These are phyloP conservation scores for Lacanobia wlatinum DNA, from an alignment of 2,888 invertebrate species.

Conservation along the genomic window DNA sequence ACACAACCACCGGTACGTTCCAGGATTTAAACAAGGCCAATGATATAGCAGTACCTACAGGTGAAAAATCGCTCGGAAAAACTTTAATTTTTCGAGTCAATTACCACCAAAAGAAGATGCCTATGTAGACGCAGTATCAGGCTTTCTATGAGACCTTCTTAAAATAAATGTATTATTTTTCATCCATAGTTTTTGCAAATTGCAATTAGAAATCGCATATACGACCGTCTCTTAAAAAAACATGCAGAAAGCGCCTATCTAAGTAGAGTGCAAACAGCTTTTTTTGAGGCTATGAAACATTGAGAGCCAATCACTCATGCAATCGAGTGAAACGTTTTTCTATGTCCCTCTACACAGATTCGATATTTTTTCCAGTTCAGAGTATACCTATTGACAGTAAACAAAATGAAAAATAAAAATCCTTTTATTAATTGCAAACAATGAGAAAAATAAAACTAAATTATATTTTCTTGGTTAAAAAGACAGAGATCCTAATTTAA, in stretches of 20 bases:
- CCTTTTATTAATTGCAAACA: no score
- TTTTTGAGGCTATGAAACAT: neutral
- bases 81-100: no score
- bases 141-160: neutral
- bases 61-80: no score
- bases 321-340: constrained; percentile 2
- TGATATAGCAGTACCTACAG: no score
- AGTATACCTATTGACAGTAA: no score
- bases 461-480: no score
- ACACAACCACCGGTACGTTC: no score
- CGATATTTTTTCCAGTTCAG: neutral
- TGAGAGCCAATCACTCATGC: constrained; percentile 1
- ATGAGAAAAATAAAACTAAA: no score
- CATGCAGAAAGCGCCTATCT: neutral
- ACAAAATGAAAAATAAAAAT: no score
- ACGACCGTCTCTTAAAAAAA: neutral
- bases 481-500: no score
- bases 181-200: neutral
- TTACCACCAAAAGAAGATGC: no score
- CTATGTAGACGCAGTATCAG: no score
- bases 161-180: neutral
- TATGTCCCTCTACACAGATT: neutral
- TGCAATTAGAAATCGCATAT: neutral
- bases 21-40: neutral
- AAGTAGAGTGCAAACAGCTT: neutral